Percentiles rank a stretch among this genome's conserved stretches.
Evolutionary conservation across 1,140 invertebrate genomes (phyloP).

Genomic region (Cherax destructor): DNA sequence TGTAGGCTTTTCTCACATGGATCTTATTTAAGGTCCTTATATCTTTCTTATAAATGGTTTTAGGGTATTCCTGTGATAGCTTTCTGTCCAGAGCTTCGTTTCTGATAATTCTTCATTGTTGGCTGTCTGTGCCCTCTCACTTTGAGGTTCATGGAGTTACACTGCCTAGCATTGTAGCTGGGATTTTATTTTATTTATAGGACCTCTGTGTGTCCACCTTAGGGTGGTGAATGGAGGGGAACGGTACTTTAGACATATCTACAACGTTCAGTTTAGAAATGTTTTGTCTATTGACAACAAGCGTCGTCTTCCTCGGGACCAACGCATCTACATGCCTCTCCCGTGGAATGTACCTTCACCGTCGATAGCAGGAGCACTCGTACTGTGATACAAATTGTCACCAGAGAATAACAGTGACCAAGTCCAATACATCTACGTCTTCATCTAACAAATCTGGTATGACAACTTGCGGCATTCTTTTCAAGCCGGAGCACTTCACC

Average conservation of each 20-base stretch:
- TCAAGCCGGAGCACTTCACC: constrained; percentile 18
- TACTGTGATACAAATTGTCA: constrained; percentile 46
- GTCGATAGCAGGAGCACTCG: constrained; percentile 26
- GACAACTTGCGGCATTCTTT: constrained; percentile 45
- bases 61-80: too few relatives aligned
- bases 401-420: constrained; percentile 22
- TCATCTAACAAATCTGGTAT: constrained; percentile 23
- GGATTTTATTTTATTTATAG: too few relatives aligned
- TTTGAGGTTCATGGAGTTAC: too few relatives aligned
- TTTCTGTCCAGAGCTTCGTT: too few relatives aligned
- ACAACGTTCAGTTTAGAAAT: constrained; percentile 18
- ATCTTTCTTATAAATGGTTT: too few relatives aligned
- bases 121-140: too few relatives aligned
- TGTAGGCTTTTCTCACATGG: too few relatives aligned
- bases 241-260: background rate
- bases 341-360: constrained; percentile 19
- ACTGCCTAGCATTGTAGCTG: too few relatives aligned
- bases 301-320: background rate
- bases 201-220: too few relatives aligned
- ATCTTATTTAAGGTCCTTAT: too few relatives aligned
- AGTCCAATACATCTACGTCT: constrained; percentile 19
- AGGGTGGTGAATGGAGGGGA: too few relatives aligned
- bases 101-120: too few relatives aligned
- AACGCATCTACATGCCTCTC: constrained; percentile 20
- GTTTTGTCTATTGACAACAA: constrained; percentile 2